Evolutionary conservation across 2,888 invertebrate species (phyloP).

Genomic region (Netelia inedita): DNA sequence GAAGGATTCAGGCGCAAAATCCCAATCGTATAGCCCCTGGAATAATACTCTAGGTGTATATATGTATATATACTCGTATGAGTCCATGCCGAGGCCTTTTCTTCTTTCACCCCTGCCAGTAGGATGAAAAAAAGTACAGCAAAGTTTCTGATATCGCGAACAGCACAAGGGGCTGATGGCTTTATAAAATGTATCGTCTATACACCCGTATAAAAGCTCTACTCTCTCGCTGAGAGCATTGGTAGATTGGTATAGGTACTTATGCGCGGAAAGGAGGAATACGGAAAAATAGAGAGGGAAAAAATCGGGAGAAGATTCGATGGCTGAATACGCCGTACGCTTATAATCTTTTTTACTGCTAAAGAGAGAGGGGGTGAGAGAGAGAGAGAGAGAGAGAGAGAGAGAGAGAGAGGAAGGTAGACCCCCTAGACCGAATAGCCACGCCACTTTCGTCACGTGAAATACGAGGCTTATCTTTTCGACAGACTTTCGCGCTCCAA

Average conservation of each 20-base stretch:
- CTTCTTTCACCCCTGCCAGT: constrained; percentile 13
- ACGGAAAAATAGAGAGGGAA: constrained; percentile 11
- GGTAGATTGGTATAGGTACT: constrained; percentile 2
- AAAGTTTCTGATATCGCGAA: constrained; percentile 31
- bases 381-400: too few relatives aligned
- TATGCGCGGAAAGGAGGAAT: not conserved
- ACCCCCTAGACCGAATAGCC: not conserved
- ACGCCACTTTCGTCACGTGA: constrained; percentile 22
- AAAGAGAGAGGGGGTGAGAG: not conserved
- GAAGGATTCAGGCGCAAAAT: constrained; percentile 43
- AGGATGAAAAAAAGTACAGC: constrained; percentile 30
- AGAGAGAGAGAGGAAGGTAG: too few relatives aligned
- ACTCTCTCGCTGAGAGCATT: constrained; percentile 8
- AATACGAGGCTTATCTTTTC: constrained; percentile 49
- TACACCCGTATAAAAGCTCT: constrained; percentile 8
- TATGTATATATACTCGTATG: not conserved
- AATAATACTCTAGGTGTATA: constrained; percentile 36
- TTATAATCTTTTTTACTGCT: constrained; percentile 35
- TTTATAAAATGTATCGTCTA: constrained; percentile 20
- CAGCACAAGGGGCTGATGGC: constrained; percentile 8
- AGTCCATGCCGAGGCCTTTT: constrained; percentile 9
- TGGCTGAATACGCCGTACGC: constrained; percentile 18
- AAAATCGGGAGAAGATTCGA: not conserved
- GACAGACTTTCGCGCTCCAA: constrained; percentile 17
- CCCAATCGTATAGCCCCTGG: constrained; percentile 41